These are phyloP conservation scores for Lacerta viridis DNA, from an alignment of 2,797 vertebrate genomes.

Conservation along the genomic window DNA sequence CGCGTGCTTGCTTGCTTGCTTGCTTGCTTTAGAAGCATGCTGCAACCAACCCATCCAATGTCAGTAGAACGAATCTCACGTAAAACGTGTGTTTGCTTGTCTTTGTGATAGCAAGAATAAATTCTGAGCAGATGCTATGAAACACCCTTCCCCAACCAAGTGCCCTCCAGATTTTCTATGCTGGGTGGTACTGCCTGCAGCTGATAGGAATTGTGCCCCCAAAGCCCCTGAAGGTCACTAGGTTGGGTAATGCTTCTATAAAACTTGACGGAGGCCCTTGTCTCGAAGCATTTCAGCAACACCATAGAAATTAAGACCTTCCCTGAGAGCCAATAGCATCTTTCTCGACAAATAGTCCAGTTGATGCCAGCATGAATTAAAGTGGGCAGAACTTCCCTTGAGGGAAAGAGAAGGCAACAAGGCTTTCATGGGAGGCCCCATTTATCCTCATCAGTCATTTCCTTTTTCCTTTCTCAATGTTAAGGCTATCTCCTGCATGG, in stretches of 20 bases:
- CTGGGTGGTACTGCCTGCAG: too few species aligned
- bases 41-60: too few species aligned
- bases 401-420: slow-evolving; percentile 7
- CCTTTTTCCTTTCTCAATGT: neutral
- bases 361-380: slow-evolving; percentile 19
- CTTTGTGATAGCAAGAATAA: neutral
- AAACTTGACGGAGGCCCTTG: too few species aligned
- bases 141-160: neutral
- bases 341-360: neutral
- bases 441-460: slow-evolving; percentile 1
- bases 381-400: neutral
- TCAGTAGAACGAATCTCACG: neutral
- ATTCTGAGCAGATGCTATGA: neutral
- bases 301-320: neutral
- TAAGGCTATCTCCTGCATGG: neutral
- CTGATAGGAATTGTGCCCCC: too few species aligned
- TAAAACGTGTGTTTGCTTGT: neutral
- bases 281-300: neutral
- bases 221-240: too few species aligned
- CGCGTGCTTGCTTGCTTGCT: fast-evolving
- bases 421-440: fast-evolving
- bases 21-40: neutral
- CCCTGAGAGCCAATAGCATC: neutral
- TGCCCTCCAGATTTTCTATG: too few species aligned
- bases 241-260: too few species aligned